Percentiles rank a stretch among this genome's conserved stretches.
phyloP scores from a whole-genome alignment of 2,113 vertebrate genomes.

The Ptyas mucosa region DNA sequence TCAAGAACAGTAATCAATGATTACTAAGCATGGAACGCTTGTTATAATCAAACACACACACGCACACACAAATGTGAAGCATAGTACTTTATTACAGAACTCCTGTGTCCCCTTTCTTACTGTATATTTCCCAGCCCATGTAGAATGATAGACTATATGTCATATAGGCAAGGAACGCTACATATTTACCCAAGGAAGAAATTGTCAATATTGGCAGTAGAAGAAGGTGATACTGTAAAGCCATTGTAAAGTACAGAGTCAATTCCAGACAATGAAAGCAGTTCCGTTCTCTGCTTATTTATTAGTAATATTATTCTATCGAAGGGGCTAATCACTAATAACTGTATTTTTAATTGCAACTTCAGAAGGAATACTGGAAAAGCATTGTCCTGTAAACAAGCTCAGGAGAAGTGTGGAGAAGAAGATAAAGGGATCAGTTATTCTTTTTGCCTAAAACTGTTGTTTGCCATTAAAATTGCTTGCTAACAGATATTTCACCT shows the following conservation, averaged over 20 bases:
- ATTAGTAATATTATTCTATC: neutral
- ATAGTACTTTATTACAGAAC: neutral
- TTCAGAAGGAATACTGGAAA: neutral
- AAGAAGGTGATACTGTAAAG: neutral
- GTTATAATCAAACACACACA: neutral
- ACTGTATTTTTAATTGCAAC: neutral
- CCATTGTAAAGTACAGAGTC: neutral
- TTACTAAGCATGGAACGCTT: neutral
- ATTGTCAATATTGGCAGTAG: neutral
- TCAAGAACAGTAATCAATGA: neutral
- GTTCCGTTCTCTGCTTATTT: neutral
- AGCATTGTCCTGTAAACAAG: neutral
- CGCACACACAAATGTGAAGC: neutral
- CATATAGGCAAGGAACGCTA: neutral
- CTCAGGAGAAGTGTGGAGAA: neutral
- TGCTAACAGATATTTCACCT: constrained; percentile 6
- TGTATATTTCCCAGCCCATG: neutral
- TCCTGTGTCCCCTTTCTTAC: neutral
- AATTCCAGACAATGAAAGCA: neutral
- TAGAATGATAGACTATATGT: neutral
- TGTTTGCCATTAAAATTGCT: neutral
- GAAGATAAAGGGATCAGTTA: neutral
- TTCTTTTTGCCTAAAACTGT: neutral
- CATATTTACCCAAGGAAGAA: neutral
- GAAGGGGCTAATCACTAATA: neutral